Evolutionary conservation across 2,113 vertebrate genomes (phyloP).

Genomic region (Pardalotus punctatus): DNA sequence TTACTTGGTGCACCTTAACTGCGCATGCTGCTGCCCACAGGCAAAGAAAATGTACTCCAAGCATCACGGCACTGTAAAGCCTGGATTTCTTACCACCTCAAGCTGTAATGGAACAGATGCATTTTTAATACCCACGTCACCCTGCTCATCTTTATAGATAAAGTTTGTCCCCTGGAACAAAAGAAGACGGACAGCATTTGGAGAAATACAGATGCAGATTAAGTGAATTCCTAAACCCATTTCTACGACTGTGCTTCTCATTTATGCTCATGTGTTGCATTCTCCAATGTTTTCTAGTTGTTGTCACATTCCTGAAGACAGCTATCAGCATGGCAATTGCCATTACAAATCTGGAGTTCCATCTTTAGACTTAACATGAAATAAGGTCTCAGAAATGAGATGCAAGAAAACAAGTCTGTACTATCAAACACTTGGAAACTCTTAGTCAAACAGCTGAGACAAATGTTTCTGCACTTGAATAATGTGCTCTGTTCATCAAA

Average conservation of each 20-base stretch:
- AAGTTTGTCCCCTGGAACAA: background rate
- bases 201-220: background rate
- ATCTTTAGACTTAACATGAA: background rate
- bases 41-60: background rate
- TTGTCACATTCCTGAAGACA: slow-evolving; percentile 2
- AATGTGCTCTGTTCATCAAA: background rate
- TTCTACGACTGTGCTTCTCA: background rate
- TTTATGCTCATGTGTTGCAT: background rate
- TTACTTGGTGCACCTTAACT: background rate
- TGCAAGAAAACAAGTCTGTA: background rate
- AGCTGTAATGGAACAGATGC: background rate
- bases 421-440: slow-evolving; percentile 35
- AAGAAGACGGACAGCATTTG: background rate
- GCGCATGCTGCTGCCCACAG: background rate
- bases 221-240: background rate
- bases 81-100: background rate
- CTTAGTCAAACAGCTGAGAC: slow-evolving; percentile 38
- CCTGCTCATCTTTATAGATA: background rate
- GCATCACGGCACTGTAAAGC: rapidly evolving
- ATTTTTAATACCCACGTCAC: background rate
- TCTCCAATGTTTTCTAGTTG: background rate
- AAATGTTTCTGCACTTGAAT: background rate
- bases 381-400: background rate
- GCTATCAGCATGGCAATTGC: background rate
- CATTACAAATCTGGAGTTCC: background rate